These are phyloP conservation scores for Caiman crocodilus DNA, from an alignment of 2,797 vertebrate genomes.

Conservation along the genomic window DNA sequence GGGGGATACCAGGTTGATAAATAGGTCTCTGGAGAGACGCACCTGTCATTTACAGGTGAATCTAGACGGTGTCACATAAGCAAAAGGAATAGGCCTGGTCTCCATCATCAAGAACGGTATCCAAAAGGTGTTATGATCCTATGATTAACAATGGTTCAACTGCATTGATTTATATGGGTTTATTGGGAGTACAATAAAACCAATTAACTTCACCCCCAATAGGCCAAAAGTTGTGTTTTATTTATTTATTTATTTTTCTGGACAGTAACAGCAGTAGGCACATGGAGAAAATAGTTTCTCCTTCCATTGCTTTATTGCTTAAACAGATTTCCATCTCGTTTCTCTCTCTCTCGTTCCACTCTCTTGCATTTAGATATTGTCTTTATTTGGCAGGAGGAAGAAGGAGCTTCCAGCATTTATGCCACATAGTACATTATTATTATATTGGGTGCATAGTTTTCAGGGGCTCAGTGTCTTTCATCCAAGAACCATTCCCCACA, in stretches of 20 bases:
- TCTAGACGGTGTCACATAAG: background rate
- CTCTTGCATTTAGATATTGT: background rate
- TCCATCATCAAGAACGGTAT: background rate
- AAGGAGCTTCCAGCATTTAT: background rate
- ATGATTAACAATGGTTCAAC: background rate
- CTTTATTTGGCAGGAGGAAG: background rate
- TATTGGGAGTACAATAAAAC: background rate
- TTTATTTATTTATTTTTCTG: too few species aligned
- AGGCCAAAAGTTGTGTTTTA: background rate
- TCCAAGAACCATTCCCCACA: background rate
- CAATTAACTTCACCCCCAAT: background rate
- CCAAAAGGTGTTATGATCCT: background rate
- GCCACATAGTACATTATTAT: background rate
- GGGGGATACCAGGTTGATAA: conserved; percentile 73
- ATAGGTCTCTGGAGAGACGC: conserved; percentile 67
- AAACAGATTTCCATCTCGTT: background rate
- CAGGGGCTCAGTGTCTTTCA: background rate
- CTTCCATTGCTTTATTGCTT: background rate
- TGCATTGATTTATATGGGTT: background rate
- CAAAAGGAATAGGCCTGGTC: conserved; percentile 35
- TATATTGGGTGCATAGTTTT: background rate
- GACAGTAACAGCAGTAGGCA: too few species aligned
- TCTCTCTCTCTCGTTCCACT: background rate
- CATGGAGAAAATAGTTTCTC: background rate
- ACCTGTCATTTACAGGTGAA: conserved; percentile 60